phyloP scores from a whole-genome alignment of 2,797 vertebrate species.

The Moxostoma hubbsi region DNA sequence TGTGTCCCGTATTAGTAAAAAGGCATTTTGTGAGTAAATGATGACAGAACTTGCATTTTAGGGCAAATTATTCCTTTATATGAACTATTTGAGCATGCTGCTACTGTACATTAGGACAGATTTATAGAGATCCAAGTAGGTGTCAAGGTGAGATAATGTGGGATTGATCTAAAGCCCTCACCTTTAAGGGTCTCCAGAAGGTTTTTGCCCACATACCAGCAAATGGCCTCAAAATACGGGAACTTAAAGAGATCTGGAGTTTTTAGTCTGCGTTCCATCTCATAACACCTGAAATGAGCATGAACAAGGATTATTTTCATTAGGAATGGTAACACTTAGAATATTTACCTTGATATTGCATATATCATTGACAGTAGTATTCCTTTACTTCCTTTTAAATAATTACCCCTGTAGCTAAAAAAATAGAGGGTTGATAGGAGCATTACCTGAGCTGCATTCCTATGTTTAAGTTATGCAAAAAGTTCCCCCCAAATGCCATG shows the following conservation, averaged over 20 bases:
- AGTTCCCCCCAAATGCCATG: constrained; percentile 99
- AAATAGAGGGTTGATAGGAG: neutral
- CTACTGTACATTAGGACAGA: neutral
- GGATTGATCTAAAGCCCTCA: constrained; percentile 65
- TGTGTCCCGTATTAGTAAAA: too few species aligned
- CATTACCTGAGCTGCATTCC: constrained; percentile 98
- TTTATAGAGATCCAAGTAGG: neutral
- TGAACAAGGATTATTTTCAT: neutral
- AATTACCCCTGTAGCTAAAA: neutral
- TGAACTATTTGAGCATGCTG: neutral
- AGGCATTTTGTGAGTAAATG: too few species aligned
- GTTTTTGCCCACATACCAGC: constrained; percentile 99
- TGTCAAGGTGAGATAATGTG: neutral
- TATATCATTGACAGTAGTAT: too few species aligned
- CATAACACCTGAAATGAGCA: constrained; percentile 87
- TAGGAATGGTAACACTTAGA: neutral
- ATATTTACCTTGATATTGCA: too few species aligned
- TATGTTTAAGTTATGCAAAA: constrained; percentile 99
- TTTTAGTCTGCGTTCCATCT: constrained; percentile 99
- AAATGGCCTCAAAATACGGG: constrained; percentile 99
- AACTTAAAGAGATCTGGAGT: constrained; percentile 99
- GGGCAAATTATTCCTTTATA: neutral
- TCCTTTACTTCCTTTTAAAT: too few species aligned
- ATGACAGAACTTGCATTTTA: too few species aligned
- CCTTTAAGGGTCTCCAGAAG: constrained; percentile 96